Evolutionary conservation across 2,113 vertebrate genomes (phyloP).

Genomic region (Alouatta palliata): DNA sequence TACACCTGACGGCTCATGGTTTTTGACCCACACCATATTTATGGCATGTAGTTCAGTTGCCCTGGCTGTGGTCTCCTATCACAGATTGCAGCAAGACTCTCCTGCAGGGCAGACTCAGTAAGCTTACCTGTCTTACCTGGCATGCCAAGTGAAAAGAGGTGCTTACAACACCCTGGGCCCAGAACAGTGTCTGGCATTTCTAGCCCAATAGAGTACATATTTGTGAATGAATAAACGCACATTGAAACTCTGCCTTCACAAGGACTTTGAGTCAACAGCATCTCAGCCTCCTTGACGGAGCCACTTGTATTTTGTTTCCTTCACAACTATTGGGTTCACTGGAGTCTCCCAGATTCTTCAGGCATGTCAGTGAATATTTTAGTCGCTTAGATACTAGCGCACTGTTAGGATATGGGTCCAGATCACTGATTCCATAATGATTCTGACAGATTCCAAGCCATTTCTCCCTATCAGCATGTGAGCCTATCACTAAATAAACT

Average conservation of each 20-base stretch:
- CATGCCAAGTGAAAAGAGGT: not conserved
- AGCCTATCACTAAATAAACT: conserved; percentile 82
- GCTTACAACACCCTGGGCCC: not conserved
- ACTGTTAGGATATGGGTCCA: conserved; percentile 39
- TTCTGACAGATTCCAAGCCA: conserved; percentile 65
- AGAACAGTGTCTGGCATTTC: not conserved
- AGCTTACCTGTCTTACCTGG: not conserved
- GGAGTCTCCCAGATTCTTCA: not conserved
- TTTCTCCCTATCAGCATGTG: conserved; percentile 68
- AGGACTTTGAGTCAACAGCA: not conserved
- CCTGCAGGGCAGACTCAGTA: not conserved
- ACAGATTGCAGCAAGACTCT: not conserved
- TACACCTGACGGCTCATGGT: not conserved
- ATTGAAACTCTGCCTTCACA: not conserved
- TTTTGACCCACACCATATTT: rapidly evolving
- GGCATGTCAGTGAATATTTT: conserved; percentile 60
- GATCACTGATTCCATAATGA: conserved; percentile 69
- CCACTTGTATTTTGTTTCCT: not conserved
- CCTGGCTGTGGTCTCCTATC: not conserved
- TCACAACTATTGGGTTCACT: not conserved
- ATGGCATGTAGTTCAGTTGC: rapidly evolving
- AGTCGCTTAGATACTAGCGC: conserved; percentile 68
- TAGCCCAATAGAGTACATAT: not conserved
- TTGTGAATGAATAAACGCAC: not conserved
- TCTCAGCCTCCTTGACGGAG: not conserved